Evolutionary conservation across 2,888 invertebrate genomes (phyloP), one percentile per base, ranked within the genome.

Genomic region (Cremastinae sp.): DNA sequence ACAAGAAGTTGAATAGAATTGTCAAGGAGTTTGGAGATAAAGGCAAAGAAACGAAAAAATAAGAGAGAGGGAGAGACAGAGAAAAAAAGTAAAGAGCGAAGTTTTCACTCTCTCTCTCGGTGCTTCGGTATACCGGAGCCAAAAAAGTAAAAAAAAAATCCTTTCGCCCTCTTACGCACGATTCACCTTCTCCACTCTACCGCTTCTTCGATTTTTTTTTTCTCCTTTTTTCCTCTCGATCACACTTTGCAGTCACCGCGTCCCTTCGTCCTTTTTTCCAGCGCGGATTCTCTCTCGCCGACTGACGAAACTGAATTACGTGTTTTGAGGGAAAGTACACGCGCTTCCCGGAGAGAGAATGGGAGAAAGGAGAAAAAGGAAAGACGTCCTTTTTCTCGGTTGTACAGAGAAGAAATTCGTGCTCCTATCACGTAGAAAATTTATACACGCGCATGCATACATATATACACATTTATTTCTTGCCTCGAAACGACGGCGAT

Each of bases 261-360:
- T 16, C 49, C 51, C 38, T 47, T 53, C 38, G 49, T 78, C 78
- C 80, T 79, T 71, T 79, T 79, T 78, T 78, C 65, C 75, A 70
- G 71, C 70, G 73, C 49, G 47, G 38, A 41, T 53, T 22, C 20
- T 41, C 69, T 43, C 38, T 43, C 16, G 16, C 56, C 34, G 74
- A 79, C 80, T 78, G 82, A 78, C 81, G 77, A 84, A 86, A 86
- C 81, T 83, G 83, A 84, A 85, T 86, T 85, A 86, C 83, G 81
- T 82, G 82, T 85, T 86, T 83, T 81, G 81, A 79, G 82, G 81
- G 74, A 74, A 71, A 49, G 74, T 59, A 53, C 61, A 20, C 34
- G 54, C 20, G 71, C 61, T 51, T 10, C 9, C 43, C 18, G n/a
- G 59, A 9, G n/a, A 49, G 53, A 54, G 49, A 51, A 58, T 59